phyloP scores from a whole-genome alignment of 2,888 invertebrate species.

The Dinocampus coccinellae region DNA sequence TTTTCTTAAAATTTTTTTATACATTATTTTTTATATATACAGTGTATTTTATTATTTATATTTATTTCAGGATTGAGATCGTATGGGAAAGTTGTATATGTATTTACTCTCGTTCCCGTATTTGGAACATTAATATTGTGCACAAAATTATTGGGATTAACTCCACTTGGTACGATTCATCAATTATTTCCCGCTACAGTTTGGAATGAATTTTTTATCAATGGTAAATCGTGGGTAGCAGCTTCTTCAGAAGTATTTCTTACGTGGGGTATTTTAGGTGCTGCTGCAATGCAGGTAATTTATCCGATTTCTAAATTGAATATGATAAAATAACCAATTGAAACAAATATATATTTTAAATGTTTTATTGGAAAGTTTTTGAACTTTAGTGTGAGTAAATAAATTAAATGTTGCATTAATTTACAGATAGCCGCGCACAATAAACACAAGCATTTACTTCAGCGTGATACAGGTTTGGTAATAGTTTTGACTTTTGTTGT shows the following conservation, averaged over 20 bases:
- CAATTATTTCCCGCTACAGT: conserved; percentile 84
- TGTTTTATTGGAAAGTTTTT: background rate
- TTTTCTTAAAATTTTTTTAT: background rate
- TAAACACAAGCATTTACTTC: conserved; percentile 76
- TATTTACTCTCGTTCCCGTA: conserved; percentile 83
- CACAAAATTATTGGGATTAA: conserved; percentile 81
- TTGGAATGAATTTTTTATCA: conserved; percentile 88
- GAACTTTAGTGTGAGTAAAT: conserved; percentile 38
- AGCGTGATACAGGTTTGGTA: conserved; percentile 78
- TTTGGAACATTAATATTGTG: conserved; percentile 81
- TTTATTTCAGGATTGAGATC: conserved; percentile 76
- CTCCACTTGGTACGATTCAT: conserved; percentile 76
- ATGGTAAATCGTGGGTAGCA: conserved; percentile 89
- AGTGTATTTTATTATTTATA: background rate
- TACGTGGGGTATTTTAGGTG: conserved; percentile 88
- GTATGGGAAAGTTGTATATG: conserved; percentile 86
- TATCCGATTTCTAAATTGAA: background rate
- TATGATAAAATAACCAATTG: background rate
- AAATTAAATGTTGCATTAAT: conserved; percentile 40
- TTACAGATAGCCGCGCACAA: conserved; percentile 78
- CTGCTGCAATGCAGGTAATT: conserved; percentile 80
- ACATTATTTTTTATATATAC: background rate
- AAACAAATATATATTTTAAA: conserved; percentile 3
- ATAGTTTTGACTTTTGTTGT: conserved; percentile 81
- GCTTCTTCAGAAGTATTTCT: conserved; percentile 91